These are phyloP conservation scores for Eptesicus fuscus DNA, from an alignment of 2,113 vertebrate genomes.

Conservation along the genomic window DNA sequence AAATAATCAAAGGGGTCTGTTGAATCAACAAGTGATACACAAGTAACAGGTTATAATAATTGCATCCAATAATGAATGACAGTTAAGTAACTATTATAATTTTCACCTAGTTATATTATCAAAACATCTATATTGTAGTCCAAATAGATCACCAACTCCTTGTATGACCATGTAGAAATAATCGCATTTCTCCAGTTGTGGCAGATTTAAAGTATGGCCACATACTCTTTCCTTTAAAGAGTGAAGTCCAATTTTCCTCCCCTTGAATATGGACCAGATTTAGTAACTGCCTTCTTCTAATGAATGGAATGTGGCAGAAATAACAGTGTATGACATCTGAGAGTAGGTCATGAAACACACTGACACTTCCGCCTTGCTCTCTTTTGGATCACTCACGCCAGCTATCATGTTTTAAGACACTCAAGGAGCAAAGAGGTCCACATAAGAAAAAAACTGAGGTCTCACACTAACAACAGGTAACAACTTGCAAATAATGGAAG, in stretches of 20 bases:
- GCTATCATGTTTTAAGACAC: not conserved
- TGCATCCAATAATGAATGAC: not conserved
- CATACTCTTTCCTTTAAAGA: not conserved
- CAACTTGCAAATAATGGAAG: not conserved
- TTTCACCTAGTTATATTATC: not conserved
- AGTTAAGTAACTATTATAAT: not conserved
- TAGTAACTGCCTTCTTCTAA: not conserved
- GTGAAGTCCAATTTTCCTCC: not conserved
- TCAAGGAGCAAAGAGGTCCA: not conserved
- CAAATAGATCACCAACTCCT: conserved; percentile 8
- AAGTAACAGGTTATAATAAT: not conserved
- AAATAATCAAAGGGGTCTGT: not conserved
- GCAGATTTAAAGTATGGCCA: not conserved
- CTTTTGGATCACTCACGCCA: not conserved
- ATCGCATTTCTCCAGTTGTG: not conserved
- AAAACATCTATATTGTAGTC: not conserved
- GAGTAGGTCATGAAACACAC: conserved; percentile 30
- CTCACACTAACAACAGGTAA: not conserved
- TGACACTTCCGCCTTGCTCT: not conserved
- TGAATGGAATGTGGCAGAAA: conserved; percentile 13
- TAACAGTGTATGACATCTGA: not conserved
- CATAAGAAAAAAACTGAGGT: not conserved
- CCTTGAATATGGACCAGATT: not conserved
- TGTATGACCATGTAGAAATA: not conserved
- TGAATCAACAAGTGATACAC: not conserved